These are phyloP conservation scores for Cricetomys ansorgei DNA, from an alignment of 2,113 vertebrate genomes.

Conservation along the genomic window DNA sequence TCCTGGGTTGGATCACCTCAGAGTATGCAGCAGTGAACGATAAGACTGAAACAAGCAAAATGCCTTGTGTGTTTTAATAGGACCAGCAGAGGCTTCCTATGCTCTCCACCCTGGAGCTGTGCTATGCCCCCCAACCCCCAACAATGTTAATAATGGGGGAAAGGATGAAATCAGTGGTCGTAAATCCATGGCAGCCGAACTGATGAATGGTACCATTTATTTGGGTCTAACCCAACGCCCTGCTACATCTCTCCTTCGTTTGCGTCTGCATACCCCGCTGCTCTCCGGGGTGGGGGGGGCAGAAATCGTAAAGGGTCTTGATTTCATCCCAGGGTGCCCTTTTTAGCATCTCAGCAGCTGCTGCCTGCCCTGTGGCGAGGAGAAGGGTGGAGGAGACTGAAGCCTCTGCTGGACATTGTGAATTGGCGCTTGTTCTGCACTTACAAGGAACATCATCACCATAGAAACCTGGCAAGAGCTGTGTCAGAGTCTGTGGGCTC, in stretches of 20 bases:
- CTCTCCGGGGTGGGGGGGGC: background rate
- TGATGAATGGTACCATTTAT: background rate
- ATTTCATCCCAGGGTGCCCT: background rate
- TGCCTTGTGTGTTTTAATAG: background rate
- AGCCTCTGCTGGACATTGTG: background rate
- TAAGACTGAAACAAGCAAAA: background rate
- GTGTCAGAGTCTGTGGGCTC: background rate
- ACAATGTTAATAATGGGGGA: background rate
- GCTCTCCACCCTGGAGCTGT: background rate
- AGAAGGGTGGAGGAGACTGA: background rate
- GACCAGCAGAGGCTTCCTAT: background rate
- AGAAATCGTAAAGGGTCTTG: background rate
- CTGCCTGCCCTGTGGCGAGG: background rate
- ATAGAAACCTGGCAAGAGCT: background rate
- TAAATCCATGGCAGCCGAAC: background rate
- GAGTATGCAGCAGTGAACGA: background rate
- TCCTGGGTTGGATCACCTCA: background rate
- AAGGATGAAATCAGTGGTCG: background rate
- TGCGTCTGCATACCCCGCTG: accelerated
- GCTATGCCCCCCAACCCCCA: too few species aligned
- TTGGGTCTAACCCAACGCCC: accelerated
- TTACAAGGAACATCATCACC: background rate
- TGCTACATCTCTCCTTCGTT: accelerated
- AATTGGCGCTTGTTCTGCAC: background rate
- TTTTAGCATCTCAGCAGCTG: background rate